These are phyloP conservation scores for Hyperopisus bebe DNA, from an alignment of 2,113 vertebrate species.

Conservation along the genomic window DNA sequence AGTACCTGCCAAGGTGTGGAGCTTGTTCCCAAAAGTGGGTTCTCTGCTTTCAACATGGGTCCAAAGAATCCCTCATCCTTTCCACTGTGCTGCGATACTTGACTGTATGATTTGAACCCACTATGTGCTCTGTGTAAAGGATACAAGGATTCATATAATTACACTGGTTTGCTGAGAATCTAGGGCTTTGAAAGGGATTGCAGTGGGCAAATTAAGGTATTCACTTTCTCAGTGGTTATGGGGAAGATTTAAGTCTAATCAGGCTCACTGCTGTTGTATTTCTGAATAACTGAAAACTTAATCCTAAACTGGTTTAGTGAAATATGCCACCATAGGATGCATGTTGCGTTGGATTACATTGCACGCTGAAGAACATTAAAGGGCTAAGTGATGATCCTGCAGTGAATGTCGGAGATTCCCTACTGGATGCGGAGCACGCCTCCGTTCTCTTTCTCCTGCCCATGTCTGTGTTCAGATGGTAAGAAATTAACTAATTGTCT, in stretches of 20 bases:
- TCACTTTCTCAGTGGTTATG: neutral
- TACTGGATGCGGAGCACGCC: slow-evolving; percentile 1
- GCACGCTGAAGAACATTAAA: neutral
- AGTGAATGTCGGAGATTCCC: neutral
- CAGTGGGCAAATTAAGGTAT: neutral
- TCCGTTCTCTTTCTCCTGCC: slow-evolving; percentile 33
- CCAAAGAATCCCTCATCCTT: neutral
- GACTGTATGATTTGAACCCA: neutral
- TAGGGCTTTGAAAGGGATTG: neutral
- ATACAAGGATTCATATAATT: neutral
- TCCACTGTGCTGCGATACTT: neutral
- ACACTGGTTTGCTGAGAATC: neutral
- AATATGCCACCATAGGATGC: neutral
- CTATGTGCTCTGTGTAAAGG: neutral
- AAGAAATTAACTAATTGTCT: slow-evolving; percentile 64
- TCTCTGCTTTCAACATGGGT: neutral
- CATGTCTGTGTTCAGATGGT: slow-evolving; percentile 58
- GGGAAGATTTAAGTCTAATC: neutral
- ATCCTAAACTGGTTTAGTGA: slow-evolving; percentile 4
- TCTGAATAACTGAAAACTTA: neutral
- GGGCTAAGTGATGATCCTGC: neutral
- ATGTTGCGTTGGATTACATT: neutral
- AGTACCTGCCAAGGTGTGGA: too few relatives aligned
- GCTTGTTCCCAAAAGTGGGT: neutral
- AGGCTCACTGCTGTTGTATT: neutral